Base-by-base conservation (phyloP, 1,140 invertebrate species). In the Paraescarpia echinospica region DNA sequence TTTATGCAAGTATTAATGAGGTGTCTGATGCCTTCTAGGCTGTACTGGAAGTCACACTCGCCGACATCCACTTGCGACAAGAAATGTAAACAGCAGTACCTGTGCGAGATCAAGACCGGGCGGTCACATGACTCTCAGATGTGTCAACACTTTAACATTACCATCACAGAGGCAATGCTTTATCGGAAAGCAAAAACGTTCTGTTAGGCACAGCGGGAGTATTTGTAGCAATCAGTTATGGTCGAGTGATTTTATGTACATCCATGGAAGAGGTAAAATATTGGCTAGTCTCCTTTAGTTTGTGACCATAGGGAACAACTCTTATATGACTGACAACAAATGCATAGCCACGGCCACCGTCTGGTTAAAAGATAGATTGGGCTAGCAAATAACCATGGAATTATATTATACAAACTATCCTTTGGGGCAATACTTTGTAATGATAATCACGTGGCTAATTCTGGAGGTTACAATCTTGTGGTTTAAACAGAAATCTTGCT, bases 41-140 rank as follows among this genome's bases (percentile, higher is more conserved):
- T 34, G 34, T 90, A 34, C 90, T 90, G 35, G 34, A 90, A 90
- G 35, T 41, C 34, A n/a, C 90, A 90, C 90, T 41, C 90, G 14
- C 90, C 90, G 14, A 41, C 90, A 22, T 5, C 90, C 12, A 41
- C 34, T 34, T 90, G 90, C 33, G 35, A 31, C 90, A 22, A 34
- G 4, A 4, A 41, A 9, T 90, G 34, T 0, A 34, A 41, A 33
- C 22, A 90, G 14, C 90, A 90, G 33, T 90, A 34, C 34, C 90
- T 90, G 33, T 90, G 90, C 1, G 33, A 34, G 34, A 90, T 90
- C 34, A 34, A 2, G 35, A 90, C 90, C 0, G 90, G 90, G 90
- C 90, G 90, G n/a, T 90, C 90, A 41, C 35, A 34, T 34, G 90
- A 90, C 35, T 31, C 90, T 4, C 34, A 34, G 9, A 34, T 90